Base-by-base conservation (phyloP, 1,140 invertebrate genomes). In the Lordiphosa stackelbergi region DNA sequence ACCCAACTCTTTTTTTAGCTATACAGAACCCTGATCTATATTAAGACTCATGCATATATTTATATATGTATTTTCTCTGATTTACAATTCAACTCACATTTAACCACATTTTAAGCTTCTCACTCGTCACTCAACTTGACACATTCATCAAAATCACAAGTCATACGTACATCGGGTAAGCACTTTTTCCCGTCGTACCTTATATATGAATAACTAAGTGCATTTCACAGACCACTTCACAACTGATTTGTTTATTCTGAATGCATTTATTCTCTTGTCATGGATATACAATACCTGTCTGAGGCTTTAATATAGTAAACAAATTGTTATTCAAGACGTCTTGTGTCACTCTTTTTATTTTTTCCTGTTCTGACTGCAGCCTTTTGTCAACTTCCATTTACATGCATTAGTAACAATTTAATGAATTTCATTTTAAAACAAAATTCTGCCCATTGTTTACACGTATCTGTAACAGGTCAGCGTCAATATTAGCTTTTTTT, bases 301-400 rank as follows among this genome's bases (percentile, higher is more conserved):
- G 24, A n/a, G 35, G 10, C 31, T 38, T 57, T 16, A 12, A 38
- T 12, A 55, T 35, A 42, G 34, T 48, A 31, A 37, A 16, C 16
- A 10, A 16, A 65, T 78, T 78, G 61, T 74, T 81, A 78, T 78
- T 79, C 74, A 69, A 78, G 61, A 66, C 28, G 13, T 60, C 57
- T 57, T 60, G 65, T 56, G 47, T 54, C 40, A 62, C 51, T n/a
- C 37, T 47, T 36, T 48, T 37, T 36, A 35, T 66, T 51, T 46
- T 66, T 62, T 59, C 66, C 60, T 59, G 41, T 61, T 66, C 48
- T 68, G 58, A 56, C 24, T n/a, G 6, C 24, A 66, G 48, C 53
- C 40, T 38, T 63, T 41, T 48, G 22, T 48, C 22, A 24, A 24
- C 5, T 24, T 66, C 61, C 61, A 54, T 57, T 70, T 62, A 45